Evolutionary conservation across 2,888 invertebrate species (phyloP).

Genomic region (Nectonema munidae): DNA sequence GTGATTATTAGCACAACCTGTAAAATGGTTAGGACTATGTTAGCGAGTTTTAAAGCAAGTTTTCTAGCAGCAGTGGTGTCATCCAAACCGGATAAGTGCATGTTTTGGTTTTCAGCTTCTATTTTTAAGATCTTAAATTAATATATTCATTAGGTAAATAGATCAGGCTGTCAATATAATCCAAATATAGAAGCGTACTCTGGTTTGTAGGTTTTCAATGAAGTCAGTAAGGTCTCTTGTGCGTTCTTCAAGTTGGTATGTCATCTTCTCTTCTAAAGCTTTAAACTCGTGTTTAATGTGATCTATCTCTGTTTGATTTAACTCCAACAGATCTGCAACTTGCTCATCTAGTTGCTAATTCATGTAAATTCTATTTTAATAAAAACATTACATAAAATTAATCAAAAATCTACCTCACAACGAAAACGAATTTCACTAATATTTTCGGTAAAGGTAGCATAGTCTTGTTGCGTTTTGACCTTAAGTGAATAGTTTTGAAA

Average conservation of each 20-base stretch:
- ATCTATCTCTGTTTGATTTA: constrained; percentile 7
- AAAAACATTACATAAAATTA: background rate
- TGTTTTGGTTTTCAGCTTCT: constrained; percentile 1
- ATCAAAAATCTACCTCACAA: constrained; percentile 6
- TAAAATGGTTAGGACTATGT: constrained; percentile 7
- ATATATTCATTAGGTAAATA: background rate
- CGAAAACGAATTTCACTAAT: background rate
- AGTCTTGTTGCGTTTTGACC: constrained; percentile 10
- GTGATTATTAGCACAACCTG: constrained; percentile 6
- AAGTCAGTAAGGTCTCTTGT: constrained; percentile 2
- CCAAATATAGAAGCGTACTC: background rate
- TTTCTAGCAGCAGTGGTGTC: constrained; percentile 8
- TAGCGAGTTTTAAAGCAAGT: background rate
- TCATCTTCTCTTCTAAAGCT: constrained; percentile 9
- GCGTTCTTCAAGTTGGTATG: constrained; percentile 9
- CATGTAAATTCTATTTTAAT: background rate
- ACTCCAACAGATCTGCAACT: background rate
- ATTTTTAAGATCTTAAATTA: constrained; percentile 2
- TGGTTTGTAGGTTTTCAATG: constrained; percentile 10
- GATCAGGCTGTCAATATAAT: background rate
- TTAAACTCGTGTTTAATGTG: constrained; percentile 6
- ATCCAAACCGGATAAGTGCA: background rate
- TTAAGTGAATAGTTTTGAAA: no score
- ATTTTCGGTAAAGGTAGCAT: constrained; percentile 2
- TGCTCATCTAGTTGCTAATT: constrained; percentile 7